Conservation (phyloP, 2,888 invertebrate species). For the Lasioglossum malachurum region DNA sequence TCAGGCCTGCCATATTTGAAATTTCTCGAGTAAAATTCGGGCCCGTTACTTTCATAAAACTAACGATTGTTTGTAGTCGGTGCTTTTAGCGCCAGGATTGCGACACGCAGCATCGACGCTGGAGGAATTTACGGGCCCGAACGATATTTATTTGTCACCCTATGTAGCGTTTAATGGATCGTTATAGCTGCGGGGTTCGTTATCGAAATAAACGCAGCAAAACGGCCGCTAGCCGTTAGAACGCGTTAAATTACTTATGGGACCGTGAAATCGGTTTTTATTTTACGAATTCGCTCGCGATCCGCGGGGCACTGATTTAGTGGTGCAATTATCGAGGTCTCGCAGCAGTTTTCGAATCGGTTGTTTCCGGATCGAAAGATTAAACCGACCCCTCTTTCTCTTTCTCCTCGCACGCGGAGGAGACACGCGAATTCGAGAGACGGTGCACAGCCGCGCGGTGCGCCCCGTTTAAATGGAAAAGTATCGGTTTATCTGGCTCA, state of each 20-base stretch:
- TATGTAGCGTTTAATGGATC: not conserved
- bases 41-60: not conserved
- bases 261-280: not conserved
- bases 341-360: not conserved
- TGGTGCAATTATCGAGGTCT: not conserved
- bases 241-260: not conserved
- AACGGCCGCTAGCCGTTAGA: not conserved
- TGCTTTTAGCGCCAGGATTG: not conserved
- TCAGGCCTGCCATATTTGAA: not conserved
- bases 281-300: not conserved
- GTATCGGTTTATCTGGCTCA: conserved; percentile 48
- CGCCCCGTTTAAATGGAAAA: conserved; percentile 21
- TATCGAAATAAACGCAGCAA: not conserved
- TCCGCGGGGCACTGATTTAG: not conserved
- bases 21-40: not conserved
- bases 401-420: not conserved
- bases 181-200: not conserved
- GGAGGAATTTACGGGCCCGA: not conserved
- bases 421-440: not conserved
- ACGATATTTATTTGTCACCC: not conserved
- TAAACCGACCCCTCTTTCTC: not conserved
- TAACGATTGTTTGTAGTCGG: not conserved
- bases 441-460: not conserved
- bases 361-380: not conserved
- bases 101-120: not conserved